A percentile compares a stretch with the other conserved stretches of the same genome.
These are phyloP conservation scores for Clavelina lepadiformis DNA, from an alignment of 23 tunicate genomes.

Conservation along the genomic window DNA sequence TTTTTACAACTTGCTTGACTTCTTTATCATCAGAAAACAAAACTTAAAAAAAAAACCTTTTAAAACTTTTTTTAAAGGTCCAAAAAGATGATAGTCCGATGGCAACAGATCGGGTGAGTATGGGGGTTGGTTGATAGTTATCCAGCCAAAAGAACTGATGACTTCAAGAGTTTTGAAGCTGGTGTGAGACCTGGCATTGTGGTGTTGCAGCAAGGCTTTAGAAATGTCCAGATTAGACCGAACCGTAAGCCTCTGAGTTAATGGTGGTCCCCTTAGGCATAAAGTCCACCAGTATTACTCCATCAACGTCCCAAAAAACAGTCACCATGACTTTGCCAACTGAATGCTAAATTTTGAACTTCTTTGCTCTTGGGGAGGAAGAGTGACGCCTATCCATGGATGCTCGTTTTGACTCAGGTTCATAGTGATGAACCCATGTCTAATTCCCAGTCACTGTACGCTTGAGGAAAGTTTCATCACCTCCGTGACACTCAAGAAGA, in stretches of 20 bases:
- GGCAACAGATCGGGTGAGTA: conserved; percentile 13
- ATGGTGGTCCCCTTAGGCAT: conserved; percentile 13
- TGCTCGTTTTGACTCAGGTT: neutral
- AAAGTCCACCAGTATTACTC: conserved; percentile 14
- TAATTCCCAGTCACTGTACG: conserved; percentile 16
- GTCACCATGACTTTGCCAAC: neutral
- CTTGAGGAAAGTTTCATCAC: neutral
- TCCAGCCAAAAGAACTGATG: conserved; percentile 14
- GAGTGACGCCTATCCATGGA: conserved; percentile 5
- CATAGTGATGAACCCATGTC: conserved; percentile 14
- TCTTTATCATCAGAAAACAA: neutral
- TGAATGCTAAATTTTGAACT: conserved; percentile 1
- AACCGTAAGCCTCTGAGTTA: conserved; percentile 1
- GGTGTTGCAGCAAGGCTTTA: conserved; percentile 4
- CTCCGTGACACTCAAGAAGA: neutral
- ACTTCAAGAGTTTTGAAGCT: conserved; percentile 4
- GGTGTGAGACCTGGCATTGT: conserved; percentile 7
- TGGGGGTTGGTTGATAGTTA: conserved; percentile 2
- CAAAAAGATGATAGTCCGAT: conserved; percentile 2
- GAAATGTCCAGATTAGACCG: conserved; percentile 13
- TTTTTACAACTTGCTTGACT: conserved; percentile 4
- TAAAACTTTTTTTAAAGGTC: conserved; percentile 15
- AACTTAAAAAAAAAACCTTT: too few species aligned
- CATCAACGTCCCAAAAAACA: conserved; percentile 5
- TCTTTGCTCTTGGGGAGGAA: neutral